Evolutionary conservation across 2,888 invertebrate genomes (phyloP).

Genomic region (Aporophyla nigra): DNA sequence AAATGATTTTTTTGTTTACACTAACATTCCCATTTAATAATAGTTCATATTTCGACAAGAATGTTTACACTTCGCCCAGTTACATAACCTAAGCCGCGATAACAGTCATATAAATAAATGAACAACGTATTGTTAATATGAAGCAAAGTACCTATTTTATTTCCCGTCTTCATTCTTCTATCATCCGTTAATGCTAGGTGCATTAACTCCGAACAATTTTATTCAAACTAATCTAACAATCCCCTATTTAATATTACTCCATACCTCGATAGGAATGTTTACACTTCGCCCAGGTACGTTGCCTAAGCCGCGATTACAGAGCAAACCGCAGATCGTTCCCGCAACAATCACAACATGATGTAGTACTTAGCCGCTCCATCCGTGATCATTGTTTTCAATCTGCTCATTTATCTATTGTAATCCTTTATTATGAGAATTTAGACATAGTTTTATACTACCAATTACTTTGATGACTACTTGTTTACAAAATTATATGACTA

Average conservation of each 20-base stretch:
- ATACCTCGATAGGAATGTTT: slow-evolving; percentile 16
- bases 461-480: slow-evolving; percentile 1
- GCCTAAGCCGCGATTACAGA: slow-evolving; percentile 48
- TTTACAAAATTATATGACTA: background rate
- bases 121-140: too few relatives aligned
- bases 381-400: slow-evolving; percentile 23
- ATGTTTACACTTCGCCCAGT: slow-evolving; percentile 24
- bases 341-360: slow-evolving; percentile 50
- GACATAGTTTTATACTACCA: background rate
- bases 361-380: slow-evolving; percentile 32
- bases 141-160: too few relatives aligned
- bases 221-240: background rate
- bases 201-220: too few relatives aligned
- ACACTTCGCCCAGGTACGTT: slow-evolving; percentile 17
- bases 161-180: too few relatives aligned
- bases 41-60: background rate
- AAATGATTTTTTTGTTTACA: background rate
- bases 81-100: too few relatives aligned
- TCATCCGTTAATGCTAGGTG: too few relatives aligned
- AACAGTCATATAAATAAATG: too few relatives aligned
- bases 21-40: background rate
- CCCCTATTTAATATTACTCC: background rate
- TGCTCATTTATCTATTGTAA: background rate
- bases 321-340: slow-evolving; percentile 50
- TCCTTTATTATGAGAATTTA: background rate